Base-by-base conservation (phyloP, 1,140 invertebrate species). In the Drosophila athabasca region DNA sequence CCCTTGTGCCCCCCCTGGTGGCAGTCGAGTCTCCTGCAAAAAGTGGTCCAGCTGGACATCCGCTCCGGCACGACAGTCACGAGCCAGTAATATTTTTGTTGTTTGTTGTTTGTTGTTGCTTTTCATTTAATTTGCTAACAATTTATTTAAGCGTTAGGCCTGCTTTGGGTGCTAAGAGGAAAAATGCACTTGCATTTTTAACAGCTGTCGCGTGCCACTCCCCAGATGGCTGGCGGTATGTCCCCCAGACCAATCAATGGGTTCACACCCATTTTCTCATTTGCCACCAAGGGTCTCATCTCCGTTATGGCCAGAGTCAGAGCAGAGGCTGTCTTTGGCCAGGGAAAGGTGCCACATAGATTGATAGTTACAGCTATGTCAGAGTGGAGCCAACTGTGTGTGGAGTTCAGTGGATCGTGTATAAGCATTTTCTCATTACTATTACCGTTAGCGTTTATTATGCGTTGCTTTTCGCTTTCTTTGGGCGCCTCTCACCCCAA, bases 111-210 rank as follows among this genome's bases (percentile, higher is more conserved):
- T 52, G n/a, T 55, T 29, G 66, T 53, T 68, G 66, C 57, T 68
- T 85, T 87, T 73, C 64, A 77, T 65, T 87, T 74, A 76, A 77
- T 73, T 69, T 58, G 67, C 66, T 50, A 67, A 75, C 72, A 79
- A 84, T 84, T 85, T 64, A 76, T 61, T 68, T 80, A 76, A 85
- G 59, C 74, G 54, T 50, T 81, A 43, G 26, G 51, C 64, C 64
- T 61, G 62, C 58, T 61, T 46, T 22, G 29, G 55, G 19, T 13
- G 43, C 64, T 41, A 24, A 35, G 15, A 41, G 44, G 49, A 50
- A 67, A 68, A 74, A 79, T 49, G 46, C 57, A 44, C 41, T 65
- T 44, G 52, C 48, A 29, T 68, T 83, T 51, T 74, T 51, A 43
- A 59, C 48, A 69, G 39, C 48, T 68, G 58, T 73, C 61, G 53